Evolutionary conservation across 2,888 invertebrate species (phyloP), one percentile per base, ranked within the genome.

Genomic region (Dioctria rufipes): DNA sequence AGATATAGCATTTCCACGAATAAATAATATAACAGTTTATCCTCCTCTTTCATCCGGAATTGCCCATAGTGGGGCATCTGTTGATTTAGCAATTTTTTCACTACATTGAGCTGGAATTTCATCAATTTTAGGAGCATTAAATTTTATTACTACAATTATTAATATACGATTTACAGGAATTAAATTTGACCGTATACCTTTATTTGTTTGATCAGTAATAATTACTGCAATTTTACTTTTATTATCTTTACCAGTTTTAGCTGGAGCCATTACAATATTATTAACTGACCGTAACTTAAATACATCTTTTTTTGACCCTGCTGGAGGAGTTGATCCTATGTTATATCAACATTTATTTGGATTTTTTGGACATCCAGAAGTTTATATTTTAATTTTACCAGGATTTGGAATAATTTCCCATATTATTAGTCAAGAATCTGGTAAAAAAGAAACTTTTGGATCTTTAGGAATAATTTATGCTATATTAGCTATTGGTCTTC

Each of bases 351-450:
- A 95, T 88, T 90, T 95, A 91, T 95, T 96, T 90, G 95, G 95
- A 93, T 95, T 95, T 90, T 95, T 95, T 92, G 95, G 95, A 0
- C 95, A 95, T 80, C 95, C 95, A 8, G 95, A 95, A 92, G 95
- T 95, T 83, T 96, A 95, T 90, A 95, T 95, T 94, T 90, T 95
- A 90, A 95, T 95, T 93, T 86, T 95, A 85, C 95, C 95, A 0
- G 95, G 93, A 88, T 95, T 95, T 91, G 95, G 95, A 0, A 92
- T 95, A 91, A 93, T 95, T 88, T 94, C 94, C 0, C 94, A 95
- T 87, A 93, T 94, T 90, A n/a, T n/a, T n/a, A n/a, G n/a, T n/a
- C n/a, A n/a, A n/a, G n/a, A n/a, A n/a, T n/a, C n/a, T n/a, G n/a
- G n/a, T n/a, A n/a, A n/a, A n/a, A n/a, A n/a, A n/a, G n/a, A n/a